Evolutionary conservation across 1,140 invertebrate species (phyloP).

Genomic region (Tetraneura akinire): DNA sequence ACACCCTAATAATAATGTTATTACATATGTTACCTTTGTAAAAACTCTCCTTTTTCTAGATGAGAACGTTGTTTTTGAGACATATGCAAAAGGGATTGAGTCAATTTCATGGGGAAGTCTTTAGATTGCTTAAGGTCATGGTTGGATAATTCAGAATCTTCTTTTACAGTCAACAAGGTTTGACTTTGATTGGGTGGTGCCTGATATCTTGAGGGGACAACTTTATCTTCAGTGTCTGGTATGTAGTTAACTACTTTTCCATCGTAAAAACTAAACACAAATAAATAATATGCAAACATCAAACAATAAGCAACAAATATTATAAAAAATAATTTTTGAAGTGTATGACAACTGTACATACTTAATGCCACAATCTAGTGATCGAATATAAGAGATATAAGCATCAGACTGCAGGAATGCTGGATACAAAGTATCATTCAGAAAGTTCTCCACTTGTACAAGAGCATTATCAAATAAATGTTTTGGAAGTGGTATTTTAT

Average conservation of each 20-base stretch:
- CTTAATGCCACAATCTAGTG: constrained; percentile 56
- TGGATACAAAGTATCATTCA: constrained; percentile 83
- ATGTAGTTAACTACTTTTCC: constrained; percentile 46
- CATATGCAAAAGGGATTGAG: constrained; percentile 44
- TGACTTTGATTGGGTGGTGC: constrained; percentile 24
- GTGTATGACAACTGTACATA: background rate
- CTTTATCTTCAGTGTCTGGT: constrained; percentile 47
- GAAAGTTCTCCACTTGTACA: constrained; percentile 75
- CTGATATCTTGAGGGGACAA: constrained; percentile 27
- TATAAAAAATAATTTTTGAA: background rate
- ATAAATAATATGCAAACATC: no score
- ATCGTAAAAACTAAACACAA: constrained; percentile 36
- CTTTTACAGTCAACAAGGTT: constrained; percentile 32
- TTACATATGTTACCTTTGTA: constrained; percentile 37
- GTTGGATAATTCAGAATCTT: constrained; percentile 41
- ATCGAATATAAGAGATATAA: constrained; percentile 84
- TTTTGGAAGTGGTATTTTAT: constrained; percentile 55
- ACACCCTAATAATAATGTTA: background rate
- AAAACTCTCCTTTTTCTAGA: constrained; percentile 40
- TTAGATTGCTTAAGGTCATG: constrained; percentile 41
- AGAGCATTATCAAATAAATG: constrained; percentile 71
- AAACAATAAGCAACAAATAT: background rate
- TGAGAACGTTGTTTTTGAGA: constrained; percentile 45
- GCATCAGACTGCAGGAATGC: constrained; percentile 88
- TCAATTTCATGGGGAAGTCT: constrained; percentile 43